These are phyloP conservation scores for Eupithecia inturbata DNA, from an alignment of 2,888 invertebrate species.

Conservation along the genomic window DNA sequence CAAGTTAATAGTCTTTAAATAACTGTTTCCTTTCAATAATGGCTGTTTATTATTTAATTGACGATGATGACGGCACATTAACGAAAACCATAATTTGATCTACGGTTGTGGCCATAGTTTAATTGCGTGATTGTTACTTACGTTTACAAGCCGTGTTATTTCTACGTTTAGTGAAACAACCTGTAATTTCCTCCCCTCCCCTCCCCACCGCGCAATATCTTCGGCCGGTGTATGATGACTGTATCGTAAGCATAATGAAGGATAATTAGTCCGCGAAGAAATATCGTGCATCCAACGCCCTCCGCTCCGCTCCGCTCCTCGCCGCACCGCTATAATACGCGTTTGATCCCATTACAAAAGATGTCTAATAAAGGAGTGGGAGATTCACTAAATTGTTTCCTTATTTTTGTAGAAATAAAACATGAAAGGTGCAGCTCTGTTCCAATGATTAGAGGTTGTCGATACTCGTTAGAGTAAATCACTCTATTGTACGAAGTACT, in stretches of 20 bases:
- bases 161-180: conserved; percentile 5
- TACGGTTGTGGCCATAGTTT: conserved; percentile 36
- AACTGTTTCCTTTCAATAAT: background rate
- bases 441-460: too few species aligned
- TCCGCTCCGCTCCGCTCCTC: background rate
- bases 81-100: conserved; percentile 27
- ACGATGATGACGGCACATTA: background rate
- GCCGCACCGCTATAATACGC: too few species aligned
- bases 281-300: conserved; percentile 10
- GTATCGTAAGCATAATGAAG: conserved; percentile 41
- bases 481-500: too few species aligned
- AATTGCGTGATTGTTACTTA: conserved; percentile 40
- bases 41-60: conserved; percentile 19
- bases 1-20: background rate
- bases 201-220: background rate
- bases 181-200: conserved; percentile 16
- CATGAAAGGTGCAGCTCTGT: too few species aligned
- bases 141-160: conserved; percentile 18
- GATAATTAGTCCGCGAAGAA: conserved; percentile 37
- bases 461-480: too few species aligned
- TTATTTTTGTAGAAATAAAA: conserved; percentile 8
- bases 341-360: conserved; percentile 15
- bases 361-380: conserved; percentile 4
- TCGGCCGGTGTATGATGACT: conserved; percentile 13
- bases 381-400: conserved; percentile 4